These are phyloP conservation scores for Canis aureus DNA, from an alignment of 2,113 vertebrate genomes.

Conservation along the genomic window DNA sequence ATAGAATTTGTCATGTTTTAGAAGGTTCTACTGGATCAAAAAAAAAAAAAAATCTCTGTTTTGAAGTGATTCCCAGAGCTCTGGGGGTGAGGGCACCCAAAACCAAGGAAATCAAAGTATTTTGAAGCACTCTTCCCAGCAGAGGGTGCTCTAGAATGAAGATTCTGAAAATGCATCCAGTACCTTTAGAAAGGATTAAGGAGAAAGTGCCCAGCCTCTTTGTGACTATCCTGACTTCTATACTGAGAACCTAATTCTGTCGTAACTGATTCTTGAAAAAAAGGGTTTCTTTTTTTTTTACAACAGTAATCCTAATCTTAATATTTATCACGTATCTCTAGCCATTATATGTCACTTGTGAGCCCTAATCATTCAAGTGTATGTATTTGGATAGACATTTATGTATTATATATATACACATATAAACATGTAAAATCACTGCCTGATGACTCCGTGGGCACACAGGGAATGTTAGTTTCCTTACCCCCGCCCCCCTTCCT, in stretches of 20 bases:
- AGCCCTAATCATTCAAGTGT: background rate
- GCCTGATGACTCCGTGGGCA: too few species aligned
- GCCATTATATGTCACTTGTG: background rate
- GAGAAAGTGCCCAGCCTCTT: background rate
- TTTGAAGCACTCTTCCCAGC: constrained; percentile 73
- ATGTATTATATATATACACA: background rate
- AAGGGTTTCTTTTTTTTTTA: background rate
- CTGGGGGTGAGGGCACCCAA: background rate
- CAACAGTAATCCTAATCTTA: background rate
- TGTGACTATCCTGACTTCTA: background rate
- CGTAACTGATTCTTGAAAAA: background rate
- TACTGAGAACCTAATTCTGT: background rate
- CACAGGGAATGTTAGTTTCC: background rate
- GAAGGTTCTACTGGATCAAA: background rate
- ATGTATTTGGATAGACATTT: background rate
- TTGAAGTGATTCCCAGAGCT: constrained; percentile 3
- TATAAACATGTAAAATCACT: background rate
- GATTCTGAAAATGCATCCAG: constrained; percentile 41
- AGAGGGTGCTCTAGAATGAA: constrained; percentile 86
- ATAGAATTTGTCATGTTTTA: background rate
- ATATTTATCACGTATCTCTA: background rate
- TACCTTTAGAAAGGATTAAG: background rate
- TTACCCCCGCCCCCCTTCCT: too few species aligned
- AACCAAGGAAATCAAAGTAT: background rate
- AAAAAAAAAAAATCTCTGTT: background rate